Evolutionary conservation across 2,888 invertebrate genomes (phyloP).

Genomic region (Megalurothrips usitatus): DNA sequence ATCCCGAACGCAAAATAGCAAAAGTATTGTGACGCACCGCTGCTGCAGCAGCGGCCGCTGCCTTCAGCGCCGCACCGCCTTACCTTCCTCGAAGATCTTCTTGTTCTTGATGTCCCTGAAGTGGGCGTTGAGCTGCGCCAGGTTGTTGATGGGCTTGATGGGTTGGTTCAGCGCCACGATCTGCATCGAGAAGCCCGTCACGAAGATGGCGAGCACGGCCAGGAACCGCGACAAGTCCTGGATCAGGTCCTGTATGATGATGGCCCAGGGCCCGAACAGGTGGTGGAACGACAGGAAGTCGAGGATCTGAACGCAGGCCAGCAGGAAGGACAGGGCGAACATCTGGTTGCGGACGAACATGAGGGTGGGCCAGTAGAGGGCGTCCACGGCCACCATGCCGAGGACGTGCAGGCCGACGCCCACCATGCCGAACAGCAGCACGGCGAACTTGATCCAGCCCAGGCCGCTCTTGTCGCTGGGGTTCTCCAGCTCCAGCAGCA

Average conservation of each 20-base stretch:
- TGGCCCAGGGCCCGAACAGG: constrained; percentile 99
- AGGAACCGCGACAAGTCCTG: constrained; percentile 88
- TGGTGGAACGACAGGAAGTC: constrained; percentile 99
- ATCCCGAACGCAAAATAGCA: too few relatives aligned
- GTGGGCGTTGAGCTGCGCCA: constrained; percentile 48
- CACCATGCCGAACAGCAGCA: constrained; percentile 80
- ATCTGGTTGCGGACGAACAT: constrained; percentile 96
- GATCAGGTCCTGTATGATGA: constrained; percentile 93
- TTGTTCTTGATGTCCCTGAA: constrained; percentile 52
- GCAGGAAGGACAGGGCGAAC: constrained; percentile 88
- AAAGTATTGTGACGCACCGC: too few relatives aligned
- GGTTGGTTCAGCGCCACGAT: constrained; percentile 95
- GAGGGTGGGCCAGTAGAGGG: constrained; percentile 73
- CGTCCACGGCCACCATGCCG: constrained; percentile 59
- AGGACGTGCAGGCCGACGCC: constrained; percentile 86
- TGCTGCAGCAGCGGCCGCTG: too few relatives aligned
- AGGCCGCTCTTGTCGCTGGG: constrained; percentile 96
- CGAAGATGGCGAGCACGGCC: constrained; percentile 95
- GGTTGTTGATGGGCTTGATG: constrained; percentile 55
- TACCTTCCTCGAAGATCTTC: constrained; percentile 70
- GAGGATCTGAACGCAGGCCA: constrained; percentile 95
- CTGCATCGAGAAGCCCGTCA: constrained; percentile 97
- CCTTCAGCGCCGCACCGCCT: constrained; percentile 43
- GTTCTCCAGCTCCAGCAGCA: constrained; percentile 94
- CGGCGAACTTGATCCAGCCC: constrained; percentile 88